Percentiles rank a stretch among this genome's conserved stretches.
Evolutionary conservation across 2,797 vertebrate genomes (phyloP).

Genomic region (Eidolon dupreanum): DNA sequence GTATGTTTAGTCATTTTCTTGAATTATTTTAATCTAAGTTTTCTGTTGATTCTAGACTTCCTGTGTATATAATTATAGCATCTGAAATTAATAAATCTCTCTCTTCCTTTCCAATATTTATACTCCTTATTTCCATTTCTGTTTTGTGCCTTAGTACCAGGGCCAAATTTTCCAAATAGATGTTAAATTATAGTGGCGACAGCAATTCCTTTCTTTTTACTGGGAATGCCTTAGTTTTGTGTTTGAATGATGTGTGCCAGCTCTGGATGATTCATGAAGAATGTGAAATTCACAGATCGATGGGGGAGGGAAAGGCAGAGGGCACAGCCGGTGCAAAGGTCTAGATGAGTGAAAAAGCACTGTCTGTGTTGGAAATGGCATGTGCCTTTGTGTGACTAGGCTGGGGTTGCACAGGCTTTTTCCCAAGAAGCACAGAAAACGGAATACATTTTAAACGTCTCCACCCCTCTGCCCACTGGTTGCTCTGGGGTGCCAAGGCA

Average conservation of each 20-base stretch:
- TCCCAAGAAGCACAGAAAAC: neutral
- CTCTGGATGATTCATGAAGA: neutral
- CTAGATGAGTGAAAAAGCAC: neutral
- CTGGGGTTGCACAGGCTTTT: neutral
- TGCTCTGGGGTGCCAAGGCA: neutral
- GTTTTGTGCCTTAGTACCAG: neutral
- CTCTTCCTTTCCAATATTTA: neutral
- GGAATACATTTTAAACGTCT: too few relatives aligned
- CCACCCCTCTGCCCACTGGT: accelerated
- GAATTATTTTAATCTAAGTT: neutral
- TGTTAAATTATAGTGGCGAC: neutral
- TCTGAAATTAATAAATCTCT: neutral
- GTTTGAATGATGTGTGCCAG: accelerated
- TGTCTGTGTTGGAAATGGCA: accelerated
- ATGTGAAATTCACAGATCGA: neutral
- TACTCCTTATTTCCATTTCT: conserved; percentile 1
- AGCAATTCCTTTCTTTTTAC: neutral
- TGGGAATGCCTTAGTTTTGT: neutral
- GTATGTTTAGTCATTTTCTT: neutral
- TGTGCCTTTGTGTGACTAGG: neutral
- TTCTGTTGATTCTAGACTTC: neutral
- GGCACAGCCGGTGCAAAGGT: neutral
- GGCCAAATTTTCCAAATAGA: neutral
- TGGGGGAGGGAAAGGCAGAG: neutral
- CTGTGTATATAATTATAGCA: neutral